Conservation (phyloP, 1,140 invertebrate genomes). For the Sarcophaga bullata region DNA sequence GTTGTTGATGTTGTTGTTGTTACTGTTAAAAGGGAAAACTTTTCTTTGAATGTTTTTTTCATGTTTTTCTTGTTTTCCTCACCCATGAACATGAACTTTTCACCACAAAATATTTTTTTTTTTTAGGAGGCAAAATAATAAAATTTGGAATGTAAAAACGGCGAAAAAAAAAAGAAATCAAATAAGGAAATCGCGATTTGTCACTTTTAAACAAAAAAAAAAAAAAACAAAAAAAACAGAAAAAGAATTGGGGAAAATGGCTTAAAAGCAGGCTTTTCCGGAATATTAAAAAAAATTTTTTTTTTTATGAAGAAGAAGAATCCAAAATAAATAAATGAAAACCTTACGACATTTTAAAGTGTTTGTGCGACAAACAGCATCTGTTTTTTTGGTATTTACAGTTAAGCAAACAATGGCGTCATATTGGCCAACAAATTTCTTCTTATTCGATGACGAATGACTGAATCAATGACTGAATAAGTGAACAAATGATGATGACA, state of each 20-base stretch:
- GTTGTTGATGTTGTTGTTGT: no score
- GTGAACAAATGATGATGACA: not conserved
- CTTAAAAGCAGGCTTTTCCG: not conserved
- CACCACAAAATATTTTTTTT: not conserved
- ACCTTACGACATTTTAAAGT: not conserved
- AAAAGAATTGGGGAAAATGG: not conserved
- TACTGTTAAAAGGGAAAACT: no score
- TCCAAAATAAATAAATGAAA: constrained; percentile 17
- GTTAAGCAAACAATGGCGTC: constrained; percentile 22
- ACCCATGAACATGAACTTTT: not conserved
- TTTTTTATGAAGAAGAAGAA: not conserved
- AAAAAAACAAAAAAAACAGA: not conserved
- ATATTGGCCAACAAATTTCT: constrained; percentile 1
- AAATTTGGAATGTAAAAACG: not conserved
- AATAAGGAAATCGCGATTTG: constrained; percentile 23
- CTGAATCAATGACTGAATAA: not conserved
- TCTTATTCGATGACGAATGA: not conserved
- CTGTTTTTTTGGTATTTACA: not conserved
- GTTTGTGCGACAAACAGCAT: constrained; percentile 32
- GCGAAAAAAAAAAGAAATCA: not conserved
- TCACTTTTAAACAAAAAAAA: constrained; percentile 2
- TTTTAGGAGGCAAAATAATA: no score
- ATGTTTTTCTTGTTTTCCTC: not conserved
- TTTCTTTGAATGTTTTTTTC: no score
- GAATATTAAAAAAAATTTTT: not conserved